Evolutionary conservation across 2,113 vertebrate genomes (phyloP).

Genomic region (Phycodurus eques): DNA sequence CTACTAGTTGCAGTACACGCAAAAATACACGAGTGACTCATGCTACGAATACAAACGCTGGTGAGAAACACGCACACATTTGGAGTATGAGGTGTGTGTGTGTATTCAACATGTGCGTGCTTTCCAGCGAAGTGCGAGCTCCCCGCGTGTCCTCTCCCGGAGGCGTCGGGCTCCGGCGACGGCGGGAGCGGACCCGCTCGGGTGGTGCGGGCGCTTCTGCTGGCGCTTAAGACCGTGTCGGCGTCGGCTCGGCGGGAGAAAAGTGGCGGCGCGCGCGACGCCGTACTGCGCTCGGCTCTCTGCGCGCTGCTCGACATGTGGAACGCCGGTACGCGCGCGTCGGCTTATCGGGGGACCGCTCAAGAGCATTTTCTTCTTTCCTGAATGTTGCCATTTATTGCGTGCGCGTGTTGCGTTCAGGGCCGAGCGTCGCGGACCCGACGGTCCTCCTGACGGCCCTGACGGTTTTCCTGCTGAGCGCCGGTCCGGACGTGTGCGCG

Average conservation of each 20-base stretch:
- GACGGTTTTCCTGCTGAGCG: constrained; percentile 83
- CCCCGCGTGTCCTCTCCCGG: constrained; percentile 4
- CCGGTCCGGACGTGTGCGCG: constrained; percentile 79
- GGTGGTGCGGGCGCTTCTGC: constrained; percentile 77
- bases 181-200: constrained; percentile 35
- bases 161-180: not conserved
- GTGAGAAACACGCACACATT: no score
- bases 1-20: not conserved
- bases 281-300: constrained; percentile 81
- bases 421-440: constrained; percentile 68
- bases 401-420: constrained; percentile 28
- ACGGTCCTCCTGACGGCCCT: constrained; percentile 82
- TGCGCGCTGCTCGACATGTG: constrained; percentile 80
- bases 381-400: not conserved
- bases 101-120: not conserved
- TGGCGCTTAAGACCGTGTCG: constrained; percentile 81
- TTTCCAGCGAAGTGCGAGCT: not conserved
- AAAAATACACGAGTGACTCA: no score
- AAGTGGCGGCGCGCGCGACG: constrained; percentile 80
- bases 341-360: no score
- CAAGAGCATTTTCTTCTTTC: no score
- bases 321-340: constrained; percentile 70
- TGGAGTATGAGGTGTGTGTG: no score
- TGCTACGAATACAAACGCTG: no score
- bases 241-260: constrained; percentile 89